Conservation (phyloP, 1,140 invertebrate species). For the Heliconius himera region DNA sequence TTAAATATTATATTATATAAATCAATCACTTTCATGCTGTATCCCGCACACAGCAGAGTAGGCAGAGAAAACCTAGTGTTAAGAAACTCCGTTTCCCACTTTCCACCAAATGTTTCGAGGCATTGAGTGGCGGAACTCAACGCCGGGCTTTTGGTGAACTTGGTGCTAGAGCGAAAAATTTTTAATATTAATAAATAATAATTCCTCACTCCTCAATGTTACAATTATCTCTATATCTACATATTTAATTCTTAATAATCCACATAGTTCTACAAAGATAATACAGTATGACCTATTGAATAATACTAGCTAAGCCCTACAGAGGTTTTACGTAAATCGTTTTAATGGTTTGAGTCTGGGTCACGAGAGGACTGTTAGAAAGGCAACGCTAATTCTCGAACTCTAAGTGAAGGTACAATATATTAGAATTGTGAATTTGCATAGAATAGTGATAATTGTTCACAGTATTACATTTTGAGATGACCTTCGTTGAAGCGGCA, state of each 20-base stretch:
- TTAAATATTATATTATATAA: no score
- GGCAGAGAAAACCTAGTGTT: no score
- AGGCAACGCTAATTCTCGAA: conserved; percentile 24
- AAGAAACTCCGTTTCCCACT: no score
- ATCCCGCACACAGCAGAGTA: no score
- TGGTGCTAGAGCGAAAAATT: no score
- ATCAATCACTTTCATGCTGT: no score
- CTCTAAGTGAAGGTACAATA: conserved; percentile 12
- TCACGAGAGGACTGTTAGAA: conserved; percentile 25
- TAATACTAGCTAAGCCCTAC: conserved; percentile 4
- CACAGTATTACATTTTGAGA: not conserved
- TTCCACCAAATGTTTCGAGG: no score
- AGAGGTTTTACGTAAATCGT: conserved; percentile 17
- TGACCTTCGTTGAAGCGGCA: not conserved
- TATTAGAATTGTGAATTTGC: not conserved
- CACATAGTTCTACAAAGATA: not conserved
- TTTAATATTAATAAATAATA: no score
- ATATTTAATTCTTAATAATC: not conserved
- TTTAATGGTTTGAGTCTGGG: conserved; percentile 15
- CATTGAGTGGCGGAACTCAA: no score
- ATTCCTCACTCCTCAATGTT: no score
- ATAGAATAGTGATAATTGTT: conserved; percentile 8
- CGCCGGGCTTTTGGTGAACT: no score
- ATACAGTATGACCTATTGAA: conserved; percentile 1
- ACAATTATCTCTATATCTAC: no score